These are phyloP conservation scores for Ceraclea dissimilis DNA, from an alignment of 2,888 invertebrate genomes.

Conservation along the genomic window DNA sequence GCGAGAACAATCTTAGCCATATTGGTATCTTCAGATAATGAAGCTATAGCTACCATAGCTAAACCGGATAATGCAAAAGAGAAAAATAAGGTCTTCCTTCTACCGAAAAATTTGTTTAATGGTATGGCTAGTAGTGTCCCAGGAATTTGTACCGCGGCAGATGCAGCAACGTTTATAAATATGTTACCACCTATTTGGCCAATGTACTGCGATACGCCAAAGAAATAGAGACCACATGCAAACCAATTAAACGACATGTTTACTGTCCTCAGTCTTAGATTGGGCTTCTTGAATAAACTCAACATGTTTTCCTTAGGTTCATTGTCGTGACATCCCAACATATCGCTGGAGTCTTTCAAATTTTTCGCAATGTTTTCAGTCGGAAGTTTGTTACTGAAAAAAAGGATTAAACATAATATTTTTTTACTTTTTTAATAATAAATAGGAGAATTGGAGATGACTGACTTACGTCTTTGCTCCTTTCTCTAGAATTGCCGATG, in stretches of 20 bases:
- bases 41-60: slow-evolving; percentile 45
- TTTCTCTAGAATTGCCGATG: slow-evolving; percentile 55
- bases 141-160: slow-evolving; percentile 46
- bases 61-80: slow-evolving; percentile 46
- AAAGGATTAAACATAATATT: slow-evolving; percentile 1
- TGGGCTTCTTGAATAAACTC: slow-evolving; percentile 36
- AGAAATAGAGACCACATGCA: slow-evolving; percentile 66
- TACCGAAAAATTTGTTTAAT: slow-evolving; percentile 49
- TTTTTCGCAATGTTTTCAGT: slow-evolving; percentile 32
- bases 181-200: slow-evolving; percentile 60
- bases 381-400: slow-evolving; percentile 30
- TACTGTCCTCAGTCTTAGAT: slow-evolving; percentile 52
- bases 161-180: slow-evolving; percentile 62
- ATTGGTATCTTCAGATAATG: slow-evolving; percentile 32
- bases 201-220: slow-evolving; percentile 64
- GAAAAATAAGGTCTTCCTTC: slow-evolving; percentile 47
- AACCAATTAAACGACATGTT: slow-evolving; percentile 60
- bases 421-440: background rate
- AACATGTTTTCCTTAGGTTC: slow-evolving; percentile 19
- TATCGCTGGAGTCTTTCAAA: slow-evolving; percentile 32
- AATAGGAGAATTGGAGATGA: background rate
- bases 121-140: slow-evolving; percentile 46
- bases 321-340: slow-evolving; percentile 27
- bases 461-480: slow-evolving; percentile 49
- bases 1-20: slow-evolving; percentile 45